Conservation (phyloP, 1,140 invertebrate species). For the Drosophila asahinai region DNA sequence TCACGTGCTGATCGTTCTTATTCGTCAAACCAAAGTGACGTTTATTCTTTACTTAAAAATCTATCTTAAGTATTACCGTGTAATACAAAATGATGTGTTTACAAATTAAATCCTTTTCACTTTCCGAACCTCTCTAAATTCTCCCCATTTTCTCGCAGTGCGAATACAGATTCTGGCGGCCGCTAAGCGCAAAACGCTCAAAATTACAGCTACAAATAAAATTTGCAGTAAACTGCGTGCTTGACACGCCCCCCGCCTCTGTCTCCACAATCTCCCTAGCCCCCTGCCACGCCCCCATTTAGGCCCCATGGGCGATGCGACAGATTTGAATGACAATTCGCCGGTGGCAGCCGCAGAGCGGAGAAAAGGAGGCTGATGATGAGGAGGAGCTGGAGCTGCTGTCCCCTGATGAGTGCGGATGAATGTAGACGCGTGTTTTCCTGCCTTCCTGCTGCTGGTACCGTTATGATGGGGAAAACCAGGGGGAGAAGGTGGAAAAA, state of each 20-base stretch:
- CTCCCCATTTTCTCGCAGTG: not conserved
- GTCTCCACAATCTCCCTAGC: not conserved
- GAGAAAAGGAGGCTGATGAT: not conserved
- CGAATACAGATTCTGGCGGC: conserved; percentile 36
- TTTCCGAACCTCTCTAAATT: not conserved
- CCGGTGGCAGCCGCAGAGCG: conserved; percentile 40
- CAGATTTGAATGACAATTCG: conserved; percentile 76
- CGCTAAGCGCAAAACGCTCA: conserved; percentile 76
- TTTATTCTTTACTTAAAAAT: too few species aligned
- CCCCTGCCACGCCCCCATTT: conserved; percentile 8
- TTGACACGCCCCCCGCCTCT: conserved; percentile 22
- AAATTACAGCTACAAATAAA: conserved; percentile 80
- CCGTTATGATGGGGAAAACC: conserved; percentile 31
- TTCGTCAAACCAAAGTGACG: too few species aligned
- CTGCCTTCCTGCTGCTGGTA: conserved; percentile 34
- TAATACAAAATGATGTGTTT: too few species aligned
- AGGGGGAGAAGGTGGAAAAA: not conserved
- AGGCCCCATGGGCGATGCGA: conserved; percentile 48
- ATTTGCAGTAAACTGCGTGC: conserved; percentile 68
- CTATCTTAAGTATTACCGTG: too few species aligned
- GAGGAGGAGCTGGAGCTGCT: not conserved
- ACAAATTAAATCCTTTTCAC: too few species aligned
- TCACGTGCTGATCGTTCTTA: too few species aligned
- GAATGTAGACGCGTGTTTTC: conserved; percentile 48
- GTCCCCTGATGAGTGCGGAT: conserved; percentile 23